phyloP scores from a whole-genome alignment of 2,888 invertebrate genomes.

The Dolomedes plantarius region DNA sequence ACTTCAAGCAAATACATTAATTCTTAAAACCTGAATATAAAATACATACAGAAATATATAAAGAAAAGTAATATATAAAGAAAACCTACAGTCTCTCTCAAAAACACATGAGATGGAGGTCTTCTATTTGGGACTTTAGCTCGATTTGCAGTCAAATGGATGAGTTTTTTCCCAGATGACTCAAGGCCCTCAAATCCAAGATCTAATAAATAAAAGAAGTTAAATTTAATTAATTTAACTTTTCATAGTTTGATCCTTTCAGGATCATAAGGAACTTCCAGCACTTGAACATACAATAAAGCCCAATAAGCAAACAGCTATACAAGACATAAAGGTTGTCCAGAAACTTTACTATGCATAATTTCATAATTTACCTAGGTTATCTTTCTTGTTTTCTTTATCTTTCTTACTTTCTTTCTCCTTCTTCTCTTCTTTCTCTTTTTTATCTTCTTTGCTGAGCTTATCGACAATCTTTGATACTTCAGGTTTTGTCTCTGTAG shows the following conservation, averaged over 20 bases:
- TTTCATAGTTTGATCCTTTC: too few relatives aligned
- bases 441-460: not conserved
- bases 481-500: not conserved
- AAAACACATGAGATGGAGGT: constrained; percentile 81
- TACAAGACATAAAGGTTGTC: too few relatives aligned
- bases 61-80: too few relatives aligned
- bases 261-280: too few relatives aligned
- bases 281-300: too few relatives aligned
- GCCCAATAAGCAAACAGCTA: too few relatives aligned
- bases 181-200: constrained; percentile 54
- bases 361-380: too few relatives aligned
- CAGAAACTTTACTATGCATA: too few relatives aligned
- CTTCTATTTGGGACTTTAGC: constrained; percentile 82
- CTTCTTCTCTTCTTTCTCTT: not conserved
- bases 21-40: too few relatives aligned
- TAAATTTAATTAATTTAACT: too few relatives aligned
- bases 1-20: too few relatives aligned
- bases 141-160: constrained; percentile 76
- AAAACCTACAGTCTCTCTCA: constrained; percentile 76
- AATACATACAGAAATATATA: too few relatives aligned
- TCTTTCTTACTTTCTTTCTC: not conserved
- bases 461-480: constrained; percentile 8
- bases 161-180: constrained; percentile 75
- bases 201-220: constrained; percentile 28
- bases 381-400: not conserved